Evolutionary conservation across 1,140 invertebrate genomes (phyloP).

Genomic region (Cotesia chilonis): DNA sequence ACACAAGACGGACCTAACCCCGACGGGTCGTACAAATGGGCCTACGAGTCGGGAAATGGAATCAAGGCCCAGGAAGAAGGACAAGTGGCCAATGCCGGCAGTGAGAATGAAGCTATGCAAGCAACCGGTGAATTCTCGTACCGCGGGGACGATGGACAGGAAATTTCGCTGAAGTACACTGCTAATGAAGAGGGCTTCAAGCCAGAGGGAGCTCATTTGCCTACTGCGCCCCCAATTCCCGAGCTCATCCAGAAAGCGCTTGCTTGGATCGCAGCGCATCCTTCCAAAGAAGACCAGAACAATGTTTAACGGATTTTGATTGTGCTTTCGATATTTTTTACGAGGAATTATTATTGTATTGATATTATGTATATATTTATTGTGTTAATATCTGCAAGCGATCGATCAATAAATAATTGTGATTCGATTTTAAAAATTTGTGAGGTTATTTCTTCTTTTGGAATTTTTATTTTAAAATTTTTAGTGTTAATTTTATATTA

Average conservation of each 20-base stretch:
- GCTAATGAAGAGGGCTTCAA: slow-evolving; percentile 82
- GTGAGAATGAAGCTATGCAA: slow-evolving; percentile 67
- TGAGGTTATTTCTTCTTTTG: not conserved
- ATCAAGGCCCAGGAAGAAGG: slow-evolving; percentile 71
- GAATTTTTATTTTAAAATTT: not conserved
- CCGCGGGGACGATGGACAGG: slow-evolving; percentile 71
- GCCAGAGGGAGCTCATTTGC: slow-evolving; percentile 71
- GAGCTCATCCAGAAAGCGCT: slow-evolving; percentile 57
- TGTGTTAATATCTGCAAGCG: slow-evolving; percentile 37
- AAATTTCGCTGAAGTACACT: slow-evolving; percentile 71
- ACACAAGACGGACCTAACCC: slow-evolving; percentile 62
- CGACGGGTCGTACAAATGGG: slow-evolving; percentile 68
- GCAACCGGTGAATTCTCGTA: slow-evolving; percentile 75
- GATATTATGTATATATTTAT: slow-evolving; percentile 39
- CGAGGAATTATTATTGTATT: slow-evolving; percentile 31
- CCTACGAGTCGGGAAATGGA: slow-evolving; percentile 76
- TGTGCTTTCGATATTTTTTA: not conserved
- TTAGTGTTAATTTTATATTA: too few relatives aligned
- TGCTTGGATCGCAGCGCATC: slow-evolving; percentile 52
- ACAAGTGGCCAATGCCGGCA: slow-evolving; percentile 67
- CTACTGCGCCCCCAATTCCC: slow-evolving; percentile 57
- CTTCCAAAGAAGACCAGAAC: slow-evolving; percentile 47
- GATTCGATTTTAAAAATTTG: not conserved
- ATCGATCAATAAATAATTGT: slow-evolving; percentile 7
- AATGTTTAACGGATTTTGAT: slow-evolving; percentile 14